Evolutionary conservation across 2,797 vertebrate genomes (phyloP).

Genomic region (Acanthornis magna): DNA sequence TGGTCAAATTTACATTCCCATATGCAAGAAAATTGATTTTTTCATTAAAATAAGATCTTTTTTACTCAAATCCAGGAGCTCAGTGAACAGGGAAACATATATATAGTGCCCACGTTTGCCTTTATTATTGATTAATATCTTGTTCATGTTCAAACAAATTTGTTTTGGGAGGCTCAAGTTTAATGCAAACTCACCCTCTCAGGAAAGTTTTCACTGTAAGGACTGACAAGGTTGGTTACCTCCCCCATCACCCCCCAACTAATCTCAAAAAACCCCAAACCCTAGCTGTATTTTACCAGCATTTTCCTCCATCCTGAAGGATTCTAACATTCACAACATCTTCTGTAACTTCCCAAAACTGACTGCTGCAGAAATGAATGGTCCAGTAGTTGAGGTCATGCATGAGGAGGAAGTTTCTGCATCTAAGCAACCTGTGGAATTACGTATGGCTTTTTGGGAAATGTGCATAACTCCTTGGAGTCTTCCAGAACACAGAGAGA

Average conservation of each 20-base stretch:
- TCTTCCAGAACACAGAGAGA: background rate
- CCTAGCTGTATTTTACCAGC: background rate
- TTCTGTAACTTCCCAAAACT: background rate
- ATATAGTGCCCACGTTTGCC: background rate
- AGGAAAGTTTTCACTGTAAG: background rate
- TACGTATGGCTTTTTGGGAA: background rate
- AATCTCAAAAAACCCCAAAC: background rate
- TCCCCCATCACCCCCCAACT: fast-evolving
- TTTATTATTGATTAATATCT: background rate
- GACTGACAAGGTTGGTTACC: background rate
- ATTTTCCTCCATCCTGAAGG: background rate
- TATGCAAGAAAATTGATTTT: background rate
- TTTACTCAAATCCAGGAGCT: background rate
- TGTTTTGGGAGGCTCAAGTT: background rate
- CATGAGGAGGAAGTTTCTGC: background rate
- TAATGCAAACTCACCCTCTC: background rate
- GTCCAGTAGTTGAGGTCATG: background rate
- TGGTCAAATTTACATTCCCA: background rate
- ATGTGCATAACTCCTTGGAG: background rate
- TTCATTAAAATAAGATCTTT: background rate
- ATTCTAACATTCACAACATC: background rate
- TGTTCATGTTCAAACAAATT: background rate
- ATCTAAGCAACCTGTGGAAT: background rate
- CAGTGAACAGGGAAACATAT: background rate
- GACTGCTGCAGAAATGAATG: background rate